Evolutionary conservation across 2,888 invertebrate genomes (phyloP), one percentile per base, ranked within the genome.

Genomic region (Perizoma affinitatum): DNA sequence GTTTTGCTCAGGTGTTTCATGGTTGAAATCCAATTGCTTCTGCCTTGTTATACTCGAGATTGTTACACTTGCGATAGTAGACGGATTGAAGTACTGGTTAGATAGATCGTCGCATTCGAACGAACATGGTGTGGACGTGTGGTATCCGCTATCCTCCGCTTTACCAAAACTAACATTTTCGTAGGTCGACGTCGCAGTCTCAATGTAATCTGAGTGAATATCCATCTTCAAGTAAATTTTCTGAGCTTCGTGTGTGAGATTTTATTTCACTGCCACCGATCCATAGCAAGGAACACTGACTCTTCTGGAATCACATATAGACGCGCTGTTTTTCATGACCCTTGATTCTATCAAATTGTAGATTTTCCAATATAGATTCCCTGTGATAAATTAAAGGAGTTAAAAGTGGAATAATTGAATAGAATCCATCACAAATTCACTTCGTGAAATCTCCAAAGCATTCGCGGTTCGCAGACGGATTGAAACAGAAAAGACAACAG

Each of bases 121-220:
- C 8, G 90, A 87, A 34, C 87, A 80, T 44, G 88, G 88, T 41
- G 90, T 89, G 65, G 81, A 86, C 1, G 90, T 90, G 59, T 90
- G 88, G 68, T 91, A 92, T 45, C 92, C 92, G 73, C 92, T 92
- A 66, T 92, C 92, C 73, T 91, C 90, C n/a, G 80, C 72, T 65
- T 79, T 84, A 69, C 80, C 84, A 68, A 82, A 82, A 63, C 79
- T 82, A 42, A 79, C 71, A 64, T 73, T 83, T 38, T 82, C 79
- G 59, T 76, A 84, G 11, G 79, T 77, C 40, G 86, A 86, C 43
- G 86, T 83, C 7, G 79, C 70, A 59, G 84, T 74, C 49, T 86
- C 83, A 48, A 75, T 69, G 55, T 80, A 79, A 63, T 84, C 83
- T 4, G 85, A 67, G 58, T 83, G 85, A 50, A 87, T 70, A 71